Conservation (phyloP, 2,888 invertebrate species). For the Hemistola chrysoprasaria region DNA sequence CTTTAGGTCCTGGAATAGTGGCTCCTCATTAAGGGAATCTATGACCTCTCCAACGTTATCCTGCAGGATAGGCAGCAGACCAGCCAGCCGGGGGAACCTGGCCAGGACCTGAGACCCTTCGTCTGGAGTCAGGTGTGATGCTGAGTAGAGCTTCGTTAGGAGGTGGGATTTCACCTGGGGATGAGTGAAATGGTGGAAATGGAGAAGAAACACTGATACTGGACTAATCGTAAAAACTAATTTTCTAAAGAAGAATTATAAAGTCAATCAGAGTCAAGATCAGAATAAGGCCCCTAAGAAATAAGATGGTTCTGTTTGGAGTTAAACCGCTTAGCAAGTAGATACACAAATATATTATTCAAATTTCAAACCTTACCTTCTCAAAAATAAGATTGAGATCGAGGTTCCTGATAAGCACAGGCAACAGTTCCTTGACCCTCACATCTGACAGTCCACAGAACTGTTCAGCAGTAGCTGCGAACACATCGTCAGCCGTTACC, state of each 20-base stretch:
- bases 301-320: too few relatives aligned
- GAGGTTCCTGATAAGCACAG: slow-evolving; percentile 65
- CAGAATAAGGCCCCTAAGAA: too few relatives aligned
- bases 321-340: too few relatives aligned
- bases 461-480: slow-evolving; percentile 61
- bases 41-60: slow-evolving; percentile 49
- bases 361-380: too few relatives aligned
- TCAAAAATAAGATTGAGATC: slow-evolving; percentile 52
- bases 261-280: too few relatives aligned
- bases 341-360: too few relatives aligned
- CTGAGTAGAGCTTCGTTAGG: slow-evolving; percentile 66
- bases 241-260: too few relatives aligned
- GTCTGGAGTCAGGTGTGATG: slow-evolving; percentile 69
- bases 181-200: neutral
- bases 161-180: slow-evolving; percentile 66
- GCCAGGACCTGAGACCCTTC: slow-evolving; percentile 68
- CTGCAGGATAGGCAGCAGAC: slow-evolving; percentile 67
- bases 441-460: slow-evolving; percentile 70
- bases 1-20: slow-evolving; percentile 52
- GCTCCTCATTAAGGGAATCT: slow-evolving; percentile 52
- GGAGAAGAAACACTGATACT: too few relatives aligned
- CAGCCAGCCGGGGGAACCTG: slow-evolving; percentile 62
- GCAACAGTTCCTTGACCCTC: slow-evolving; percentile 58
- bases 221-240: too few relatives aligned
- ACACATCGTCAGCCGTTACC: slow-evolving; percentile 55